Conservation (phyloP, 2,888 invertebrate genomes). For the Rhyacophila evoluta region DNA sequence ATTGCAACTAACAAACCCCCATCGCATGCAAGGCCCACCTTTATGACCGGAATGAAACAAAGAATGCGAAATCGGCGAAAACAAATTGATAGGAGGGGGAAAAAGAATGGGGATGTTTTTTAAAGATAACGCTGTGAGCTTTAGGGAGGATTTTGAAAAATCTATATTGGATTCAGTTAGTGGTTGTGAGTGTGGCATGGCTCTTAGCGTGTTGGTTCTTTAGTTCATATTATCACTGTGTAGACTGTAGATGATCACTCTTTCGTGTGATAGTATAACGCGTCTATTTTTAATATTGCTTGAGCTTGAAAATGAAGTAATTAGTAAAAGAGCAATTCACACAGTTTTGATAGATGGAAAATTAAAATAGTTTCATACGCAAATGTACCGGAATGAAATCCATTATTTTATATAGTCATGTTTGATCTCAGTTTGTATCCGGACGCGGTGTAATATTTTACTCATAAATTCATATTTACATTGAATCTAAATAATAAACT, state of each 20-base stretch:
- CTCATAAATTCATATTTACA: no score
- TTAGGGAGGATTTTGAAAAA: constrained; percentile 30
- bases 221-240: background rate
- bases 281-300: no score
- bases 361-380: no score
- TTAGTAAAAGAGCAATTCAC: no score
- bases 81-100: constrained; percentile 38
- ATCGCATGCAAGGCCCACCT: background rate
- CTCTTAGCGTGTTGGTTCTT: background rate
- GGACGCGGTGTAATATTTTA: no score
- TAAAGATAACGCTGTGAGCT: constrained; percentile 27
- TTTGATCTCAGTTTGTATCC: no score
- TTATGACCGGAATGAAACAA: constrained; percentile 6
- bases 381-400: no score
- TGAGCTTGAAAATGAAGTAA: no score
- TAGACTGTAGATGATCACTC: background rate
- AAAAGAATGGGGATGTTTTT: constrained; percentile 34
- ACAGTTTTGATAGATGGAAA: no score
- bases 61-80: constrained; percentile 33
- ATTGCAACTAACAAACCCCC: constrained; percentile 4
- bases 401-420: no score
- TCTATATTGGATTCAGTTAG: constrained; percentile 32
- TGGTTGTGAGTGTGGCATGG: background rate
- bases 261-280: no score
- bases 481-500: no score